Conservation (phyloP, 1,140 invertebrate genomes). For the Zaprionus camerounensis region DNA sequence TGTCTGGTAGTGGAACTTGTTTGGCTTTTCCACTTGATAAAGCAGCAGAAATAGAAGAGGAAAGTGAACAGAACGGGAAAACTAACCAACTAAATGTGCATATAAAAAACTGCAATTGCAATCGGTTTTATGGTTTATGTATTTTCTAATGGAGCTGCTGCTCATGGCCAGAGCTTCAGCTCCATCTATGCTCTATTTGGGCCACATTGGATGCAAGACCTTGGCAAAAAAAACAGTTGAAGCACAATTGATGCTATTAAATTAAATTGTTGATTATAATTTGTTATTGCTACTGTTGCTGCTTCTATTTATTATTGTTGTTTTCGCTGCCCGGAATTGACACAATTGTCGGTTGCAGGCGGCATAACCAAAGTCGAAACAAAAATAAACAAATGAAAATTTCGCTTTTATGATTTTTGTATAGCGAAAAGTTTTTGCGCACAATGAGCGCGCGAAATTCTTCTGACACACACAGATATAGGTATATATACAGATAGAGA, state of each 20-base stretch:
- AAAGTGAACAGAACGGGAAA: constrained; percentile 27
- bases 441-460: constrained; percentile 9
- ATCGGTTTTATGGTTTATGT: constrained; percentile 42
- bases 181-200: constrained; percentile 50
- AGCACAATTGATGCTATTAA: constrained; percentile 50
- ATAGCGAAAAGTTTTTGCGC: constrained; percentile 20
- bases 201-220: constrained; percentile 15
- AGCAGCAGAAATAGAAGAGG: constrained; percentile 4
- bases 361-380: constrained; percentile 16
- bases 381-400: constrained; percentile 56
- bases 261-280: constrained; percentile 67
- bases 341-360: constrained; percentile 43
- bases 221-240: constrained; percentile 40
- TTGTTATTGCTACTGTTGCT: not conserved
- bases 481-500: not conserved
- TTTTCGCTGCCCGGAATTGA: constrained; percentile 35
- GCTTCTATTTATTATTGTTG: not conserved
- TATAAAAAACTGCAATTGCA: constrained; percentile 49
- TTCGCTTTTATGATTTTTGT: constrained; percentile 21
- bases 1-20: constrained; percentile 28
- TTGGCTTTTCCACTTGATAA: constrained; percentile 32
- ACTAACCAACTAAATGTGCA: not conserved
- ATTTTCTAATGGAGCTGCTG: constrained; percentile 24
- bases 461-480: not conserved
- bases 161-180: not conserved